A percentile compares a stretch with the other conserved stretches of the same genome.
Evolutionary conservation across 1,140 invertebrate species (phyloP).

Genomic region (Leptoteleia sp.): DNA sequence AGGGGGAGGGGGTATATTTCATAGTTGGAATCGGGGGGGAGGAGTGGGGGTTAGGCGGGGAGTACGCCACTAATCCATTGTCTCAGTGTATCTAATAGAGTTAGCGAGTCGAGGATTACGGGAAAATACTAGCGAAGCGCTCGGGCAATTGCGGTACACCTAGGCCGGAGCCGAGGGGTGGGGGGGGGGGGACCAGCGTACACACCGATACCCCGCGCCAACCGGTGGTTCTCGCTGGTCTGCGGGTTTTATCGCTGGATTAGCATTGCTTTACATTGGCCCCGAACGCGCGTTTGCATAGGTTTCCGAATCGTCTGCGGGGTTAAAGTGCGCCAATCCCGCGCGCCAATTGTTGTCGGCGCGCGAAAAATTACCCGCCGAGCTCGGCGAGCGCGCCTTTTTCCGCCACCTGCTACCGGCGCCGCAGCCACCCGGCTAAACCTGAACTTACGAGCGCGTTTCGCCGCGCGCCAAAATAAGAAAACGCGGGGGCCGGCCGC

Average conservation of each 20-base stretch:
- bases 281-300: conserved; percentile 76
- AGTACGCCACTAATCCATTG: conserved; percentile 58
- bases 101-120: conserved; percentile 65
- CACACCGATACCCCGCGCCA: conserved; percentile 40
- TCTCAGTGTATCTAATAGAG: conserved; percentile 67
- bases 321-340: conserved; percentile 49
- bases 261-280: conserved; percentile 80
- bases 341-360: conserved; percentile 45
- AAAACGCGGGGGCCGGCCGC: neutral
- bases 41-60: conserved; percentile 34
- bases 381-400: conserved; percentile 49
- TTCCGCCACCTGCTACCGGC: conserved; percentile 48
- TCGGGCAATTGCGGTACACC: conserved; percentile 63
- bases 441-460: conserved; percentile 39
- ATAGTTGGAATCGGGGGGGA: no score
- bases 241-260: conserved; percentile 78
- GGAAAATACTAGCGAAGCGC: conserved; percentile 55
- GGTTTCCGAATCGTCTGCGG: conserved; percentile 67
- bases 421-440: conserved; percentile 19
- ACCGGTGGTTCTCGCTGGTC: conserved; percentile 62
- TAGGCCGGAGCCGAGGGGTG: no score
- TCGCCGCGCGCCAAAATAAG: conserved; percentile 23
- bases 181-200: conserved; percentile 29
- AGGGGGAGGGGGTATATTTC: no score
- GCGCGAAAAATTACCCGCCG: conserved; percentile 50